Evolutionary conservation across 2,888 invertebrate genomes (phyloP).

Genomic region (Sarcophaga rosellei): DNA sequence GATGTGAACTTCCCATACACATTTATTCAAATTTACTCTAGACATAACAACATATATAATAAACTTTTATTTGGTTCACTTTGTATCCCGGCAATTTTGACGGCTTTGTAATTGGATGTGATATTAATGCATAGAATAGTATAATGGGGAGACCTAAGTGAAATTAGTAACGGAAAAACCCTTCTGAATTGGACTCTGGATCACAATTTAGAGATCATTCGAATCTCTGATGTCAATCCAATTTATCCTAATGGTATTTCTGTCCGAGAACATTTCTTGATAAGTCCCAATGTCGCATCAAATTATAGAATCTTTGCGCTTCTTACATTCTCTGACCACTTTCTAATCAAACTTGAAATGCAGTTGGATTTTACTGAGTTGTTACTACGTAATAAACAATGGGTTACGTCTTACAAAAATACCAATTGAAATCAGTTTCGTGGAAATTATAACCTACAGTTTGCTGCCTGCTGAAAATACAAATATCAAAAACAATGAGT

Average conservation of each 20-base stretch:
- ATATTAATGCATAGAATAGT: too few species aligned
- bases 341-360: not conserved
- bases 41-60: too few species aligned
- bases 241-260: not conserved
- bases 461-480: not conserved
- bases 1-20: too few species aligned
- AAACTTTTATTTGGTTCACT: too few species aligned
- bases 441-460: not conserved
- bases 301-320: not conserved
- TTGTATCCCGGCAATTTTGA: too few species aligned
- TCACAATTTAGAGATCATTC: not conserved
- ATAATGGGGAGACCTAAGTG: too few species aligned
- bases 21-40: too few species aligned
- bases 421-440: conserved; percentile 7
- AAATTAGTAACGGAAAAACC: too few species aligned
- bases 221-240: not conserved
- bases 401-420: not conserved
- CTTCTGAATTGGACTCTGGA: too few species aligned
- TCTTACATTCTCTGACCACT: not conserved
- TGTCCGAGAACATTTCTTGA: not conserved
- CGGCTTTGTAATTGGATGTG: too few species aligned
- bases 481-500: not conserved
- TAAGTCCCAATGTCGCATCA: not conserved
- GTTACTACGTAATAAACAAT: not conserved
- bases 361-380: not conserved